Percentiles rank a stretch among this genome's conserved stretches.
phyloP scores from a whole-genome alignment of 2,888 invertebrate species.

The Osmoderma eremita region DNA sequence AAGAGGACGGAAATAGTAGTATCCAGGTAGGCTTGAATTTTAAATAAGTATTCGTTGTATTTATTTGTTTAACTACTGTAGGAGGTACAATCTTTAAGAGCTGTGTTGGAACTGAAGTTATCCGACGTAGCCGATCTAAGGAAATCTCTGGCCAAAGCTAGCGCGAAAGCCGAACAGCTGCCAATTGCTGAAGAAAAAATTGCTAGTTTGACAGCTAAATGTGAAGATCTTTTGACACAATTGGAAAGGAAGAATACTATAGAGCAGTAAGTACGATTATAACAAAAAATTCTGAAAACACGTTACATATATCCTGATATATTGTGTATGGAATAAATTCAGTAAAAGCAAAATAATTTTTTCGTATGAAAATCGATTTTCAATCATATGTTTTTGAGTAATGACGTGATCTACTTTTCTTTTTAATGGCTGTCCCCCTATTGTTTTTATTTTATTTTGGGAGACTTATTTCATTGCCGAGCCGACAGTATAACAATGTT shows the following conservation, averaged over 20 bases:
- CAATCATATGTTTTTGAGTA: no score
- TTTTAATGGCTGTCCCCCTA: no score
- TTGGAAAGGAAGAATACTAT: conserved; percentile 74
- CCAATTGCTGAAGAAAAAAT: conserved; percentile 77
- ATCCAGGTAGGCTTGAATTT: conserved; percentile 55
- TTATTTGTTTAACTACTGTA: conserved; percentile 21
- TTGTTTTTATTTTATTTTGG: no score
- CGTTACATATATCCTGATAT: no score
- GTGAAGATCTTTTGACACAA: conserved; percentile 86
- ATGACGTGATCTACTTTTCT: no score
- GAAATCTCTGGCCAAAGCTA: conserved; percentile 75
- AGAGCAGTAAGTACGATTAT: conserved; percentile 72
- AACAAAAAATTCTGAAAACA: no score
- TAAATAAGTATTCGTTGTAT: no score
- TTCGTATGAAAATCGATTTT: no score
- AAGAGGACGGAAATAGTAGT: conserved; percentile 58
- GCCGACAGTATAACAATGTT: no score
- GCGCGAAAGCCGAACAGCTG: conserved; percentile 79
- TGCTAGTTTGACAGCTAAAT: conserved; percentile 81
- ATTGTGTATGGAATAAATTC: no score
- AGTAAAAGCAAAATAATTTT: no score
- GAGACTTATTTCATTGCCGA: no score
- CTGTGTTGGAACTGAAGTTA: conserved; percentile 89
- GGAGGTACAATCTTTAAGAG: conserved; percentile 84
- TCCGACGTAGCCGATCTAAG: conserved; percentile 84